Evolutionary conservation across 2,797 vertebrate species (phyloP).

Genomic region (Cossypha polioptera): DNA sequence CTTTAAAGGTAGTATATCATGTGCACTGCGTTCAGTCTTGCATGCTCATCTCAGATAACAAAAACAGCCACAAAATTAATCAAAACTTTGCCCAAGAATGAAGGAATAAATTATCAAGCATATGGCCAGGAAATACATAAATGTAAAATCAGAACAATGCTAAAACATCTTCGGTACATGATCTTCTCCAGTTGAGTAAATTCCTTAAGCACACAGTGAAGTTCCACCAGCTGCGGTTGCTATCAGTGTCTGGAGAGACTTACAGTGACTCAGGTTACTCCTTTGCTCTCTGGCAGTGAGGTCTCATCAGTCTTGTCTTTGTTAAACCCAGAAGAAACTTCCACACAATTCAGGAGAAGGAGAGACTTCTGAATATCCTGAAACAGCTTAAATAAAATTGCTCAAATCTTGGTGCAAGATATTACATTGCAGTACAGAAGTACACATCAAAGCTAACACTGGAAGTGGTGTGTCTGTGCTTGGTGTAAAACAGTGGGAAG

Average conservation of each 20-base stretch:
- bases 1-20: neutral
- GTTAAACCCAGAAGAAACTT: neutral
- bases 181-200: neutral
- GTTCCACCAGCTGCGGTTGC: neutral
- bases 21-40: neutral
- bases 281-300: neutral
- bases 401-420: neutral
- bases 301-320: neutral
- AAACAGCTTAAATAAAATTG: neutral
- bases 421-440: neutral
- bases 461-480: conserved; percentile 16
- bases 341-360: neutral
- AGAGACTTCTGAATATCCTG: neutral
- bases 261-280: neutral
- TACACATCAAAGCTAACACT: neutral
- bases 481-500: neutral
- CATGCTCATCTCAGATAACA: neutral
- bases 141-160: neutral
- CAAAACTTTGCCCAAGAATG: neutral
- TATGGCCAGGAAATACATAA: neutral
- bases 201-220: neutral
- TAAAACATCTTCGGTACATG: neutral
- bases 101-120: neutral
- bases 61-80: neutral
- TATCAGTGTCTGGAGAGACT: neutral